Conservation (phyloP, 1,140 invertebrate genomes). For the Catajapyx aquilonaris region DNA sequence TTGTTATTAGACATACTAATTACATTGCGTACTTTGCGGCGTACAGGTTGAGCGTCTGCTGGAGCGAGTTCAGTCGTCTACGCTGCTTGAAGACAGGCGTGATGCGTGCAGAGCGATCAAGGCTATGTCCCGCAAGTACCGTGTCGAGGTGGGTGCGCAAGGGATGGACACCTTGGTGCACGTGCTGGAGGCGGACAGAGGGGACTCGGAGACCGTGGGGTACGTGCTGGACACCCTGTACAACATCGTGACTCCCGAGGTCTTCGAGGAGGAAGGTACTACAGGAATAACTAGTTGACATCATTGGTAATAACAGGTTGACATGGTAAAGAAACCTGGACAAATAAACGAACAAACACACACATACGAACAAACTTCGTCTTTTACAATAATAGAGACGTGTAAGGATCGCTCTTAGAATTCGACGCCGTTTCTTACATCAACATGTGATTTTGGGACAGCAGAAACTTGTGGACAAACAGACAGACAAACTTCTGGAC, state of each 20-base stretch:
- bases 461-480: too few species aligned
- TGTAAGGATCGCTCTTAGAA: too few species aligned
- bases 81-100: conserved; percentile 76
- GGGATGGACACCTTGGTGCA: conserved; percentile 72
- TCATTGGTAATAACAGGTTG: background rate
- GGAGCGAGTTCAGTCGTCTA: conserved; percentile 77
- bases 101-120: conserved; percentile 92
- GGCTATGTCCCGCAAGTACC: conserved; percentile 77
- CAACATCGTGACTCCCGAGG: conserved; percentile 68
- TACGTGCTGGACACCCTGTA: conserved; percentile 80
- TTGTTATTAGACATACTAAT: background rate
- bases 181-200: conserved; percentile 58
- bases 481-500: too few species aligned
- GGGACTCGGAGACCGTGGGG: conserved; percentile 76
- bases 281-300: too few species aligned
- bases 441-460: too few species aligned
- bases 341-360: too few species aligned
- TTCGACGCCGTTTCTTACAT: too few species aligned
- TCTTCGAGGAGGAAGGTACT: conserved; percentile 59
- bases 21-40: conserved; percentile 2
- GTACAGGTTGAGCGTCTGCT: conserved; percentile 76
- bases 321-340: conserved; percentile 3
- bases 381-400: too few species aligned
- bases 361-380: too few species aligned
- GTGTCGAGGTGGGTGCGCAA: conserved; percentile 87